Conservation (phyloP, 2,888 invertebrate genomes). For the Hipparchia sbordonii region DNA sequence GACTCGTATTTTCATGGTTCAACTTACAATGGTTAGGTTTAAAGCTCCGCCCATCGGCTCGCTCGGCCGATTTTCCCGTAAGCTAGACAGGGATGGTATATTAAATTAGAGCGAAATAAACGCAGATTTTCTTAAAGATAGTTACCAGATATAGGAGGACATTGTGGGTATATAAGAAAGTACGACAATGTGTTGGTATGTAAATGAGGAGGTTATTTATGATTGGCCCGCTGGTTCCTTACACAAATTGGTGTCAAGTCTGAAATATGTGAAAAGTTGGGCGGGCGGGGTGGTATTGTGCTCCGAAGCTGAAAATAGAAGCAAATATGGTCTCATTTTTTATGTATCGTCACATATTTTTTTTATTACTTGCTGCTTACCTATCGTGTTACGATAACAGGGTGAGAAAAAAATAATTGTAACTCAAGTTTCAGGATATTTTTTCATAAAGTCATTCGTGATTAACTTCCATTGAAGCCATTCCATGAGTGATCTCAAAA, state of each 20-base stretch:
- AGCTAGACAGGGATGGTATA: constrained; percentile 58
- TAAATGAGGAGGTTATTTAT: constrained; percentile 78
- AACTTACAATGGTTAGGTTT: constrained; percentile 52
- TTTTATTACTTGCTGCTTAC: background rate
- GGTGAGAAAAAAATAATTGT: background rate
- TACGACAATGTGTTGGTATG: constrained; percentile 71
- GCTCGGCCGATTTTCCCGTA: constrained; percentile 65
- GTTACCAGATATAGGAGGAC: constrained; percentile 73
- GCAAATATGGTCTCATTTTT: constrained; percentile 31
- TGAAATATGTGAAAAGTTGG: constrained; percentile 69
- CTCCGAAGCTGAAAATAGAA: constrained; percentile 23
- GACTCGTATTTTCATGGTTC: constrained; percentile 63
- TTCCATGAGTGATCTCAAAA: no score
- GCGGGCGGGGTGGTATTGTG: constrained; percentile 29
- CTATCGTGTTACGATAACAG: background rate
- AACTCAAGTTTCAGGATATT: background rate
- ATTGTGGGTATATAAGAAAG: constrained; percentile 70
- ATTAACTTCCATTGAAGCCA: background rate
- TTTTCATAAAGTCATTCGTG: background rate
- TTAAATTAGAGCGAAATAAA: constrained; percentile 66
- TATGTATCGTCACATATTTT: background rate
- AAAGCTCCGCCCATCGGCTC: constrained; percentile 74
- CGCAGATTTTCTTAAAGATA: constrained; percentile 78
- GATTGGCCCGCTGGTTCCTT: constrained; percentile 51
- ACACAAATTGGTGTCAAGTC: constrained; percentile 67